Evolutionary conservation across 2,113 vertebrate species (phyloP).

Genomic region (Megaceryle maxima): DNA sequence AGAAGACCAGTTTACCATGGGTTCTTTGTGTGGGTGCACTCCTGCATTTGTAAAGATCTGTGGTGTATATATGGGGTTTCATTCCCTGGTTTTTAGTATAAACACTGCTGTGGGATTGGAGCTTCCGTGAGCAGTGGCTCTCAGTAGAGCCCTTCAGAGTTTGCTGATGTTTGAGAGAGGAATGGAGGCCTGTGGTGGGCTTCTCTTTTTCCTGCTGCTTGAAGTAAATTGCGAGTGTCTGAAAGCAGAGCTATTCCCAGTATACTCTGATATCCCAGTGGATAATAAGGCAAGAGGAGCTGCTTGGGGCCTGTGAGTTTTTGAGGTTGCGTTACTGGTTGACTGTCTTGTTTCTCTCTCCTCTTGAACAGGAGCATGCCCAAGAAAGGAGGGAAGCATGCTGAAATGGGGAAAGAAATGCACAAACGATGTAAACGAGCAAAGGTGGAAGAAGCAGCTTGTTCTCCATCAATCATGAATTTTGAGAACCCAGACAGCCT

Average conservation of each 20-base stretch:
- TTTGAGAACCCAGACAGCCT: constrained; percentile 79
- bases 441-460: constrained; percentile 48
- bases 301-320: background rate
- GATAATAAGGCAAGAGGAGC: background rate
- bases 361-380: constrained; percentile 74
- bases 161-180: background rate
- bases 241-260: background rate
- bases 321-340: background rate
- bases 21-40: background rate
- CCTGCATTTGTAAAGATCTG: background rate
- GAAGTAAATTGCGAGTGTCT: background rate
- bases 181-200: background rate
- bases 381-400: constrained; percentile 70
- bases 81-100: background rate
- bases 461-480: constrained; percentile 6
- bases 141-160: background rate
- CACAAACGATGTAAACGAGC: constrained; percentile 62
- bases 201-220: background rate
- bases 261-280: background rate
- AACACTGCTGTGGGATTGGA: background rate
- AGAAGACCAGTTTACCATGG: background rate
- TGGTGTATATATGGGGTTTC: background rate
- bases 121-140: background rate
- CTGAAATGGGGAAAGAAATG: background rate
- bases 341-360: background rate